phyloP scores from a whole-genome alignment of 2,113 vertebrate species.

The Poecilia latipinna region DNA sequence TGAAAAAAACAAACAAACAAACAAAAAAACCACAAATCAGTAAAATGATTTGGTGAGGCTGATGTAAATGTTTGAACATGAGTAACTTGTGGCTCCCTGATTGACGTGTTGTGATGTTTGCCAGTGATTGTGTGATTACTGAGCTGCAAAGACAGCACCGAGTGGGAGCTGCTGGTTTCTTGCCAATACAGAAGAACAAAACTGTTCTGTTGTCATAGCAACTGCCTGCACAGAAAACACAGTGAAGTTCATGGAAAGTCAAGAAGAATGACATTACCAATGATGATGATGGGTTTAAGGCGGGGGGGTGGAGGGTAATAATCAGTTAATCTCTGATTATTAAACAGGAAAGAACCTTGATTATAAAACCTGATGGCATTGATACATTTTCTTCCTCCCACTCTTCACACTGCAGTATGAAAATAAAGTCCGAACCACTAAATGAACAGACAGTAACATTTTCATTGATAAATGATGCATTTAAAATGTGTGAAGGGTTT shows the following conservation, averaged over 20 bases:
- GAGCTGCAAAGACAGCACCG: constrained; percentile 20
- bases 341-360: background rate
- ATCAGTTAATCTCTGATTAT: background rate
- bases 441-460: constrained; percentile 45
- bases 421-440: constrained; percentile 18
- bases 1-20: background rate
- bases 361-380: background rate
- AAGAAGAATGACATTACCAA: constrained; percentile 13
- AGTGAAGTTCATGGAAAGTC: constrained; percentile 41
- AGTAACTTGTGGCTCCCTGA: background rate
- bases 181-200: constrained; percentile 48
- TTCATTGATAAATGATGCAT: constrained; percentile 36
- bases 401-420: background rate
- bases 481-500: constrained; percentile 39
- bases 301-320: background rate
- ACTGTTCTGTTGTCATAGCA: constrained; percentile 60
- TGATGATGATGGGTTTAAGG: constrained; percentile 2
- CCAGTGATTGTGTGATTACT: constrained; percentile 19
- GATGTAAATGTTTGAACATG: background rate
- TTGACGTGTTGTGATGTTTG: constrained; percentile 19
- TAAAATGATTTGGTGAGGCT: background rate
- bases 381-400: background rate
- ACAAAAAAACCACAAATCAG: background rate
- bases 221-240: constrained; percentile 38
- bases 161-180: constrained; percentile 38